A percentile compares a stretch with the other conserved stretches of the same genome.
These are phyloP conservation scores for Urechis unicinctus DNA, from an alignment of 2,888 invertebrate genomes.

Conservation along the genomic window DNA sequence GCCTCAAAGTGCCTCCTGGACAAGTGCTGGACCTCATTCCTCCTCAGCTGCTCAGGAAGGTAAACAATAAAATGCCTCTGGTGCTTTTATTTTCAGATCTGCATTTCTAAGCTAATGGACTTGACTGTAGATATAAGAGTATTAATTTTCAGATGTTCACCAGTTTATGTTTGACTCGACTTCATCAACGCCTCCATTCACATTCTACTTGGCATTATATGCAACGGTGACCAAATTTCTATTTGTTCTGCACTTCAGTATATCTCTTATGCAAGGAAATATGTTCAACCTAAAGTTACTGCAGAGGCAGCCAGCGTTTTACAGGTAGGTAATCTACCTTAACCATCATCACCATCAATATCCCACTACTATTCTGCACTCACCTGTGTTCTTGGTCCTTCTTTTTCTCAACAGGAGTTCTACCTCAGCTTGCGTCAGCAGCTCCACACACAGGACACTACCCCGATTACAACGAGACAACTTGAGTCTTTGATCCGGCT, in stretches of 20 bases:
- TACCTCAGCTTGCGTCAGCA: slow-evolving; percentile 70
- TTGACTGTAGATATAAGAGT: too few relatives aligned
- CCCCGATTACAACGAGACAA: slow-evolving; percentile 83
- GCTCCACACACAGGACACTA: slow-evolving; percentile 62
- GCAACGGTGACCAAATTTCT: too few relatives aligned
- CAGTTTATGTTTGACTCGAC: too few relatives aligned
- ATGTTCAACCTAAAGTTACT: slow-evolving; percentile 74
- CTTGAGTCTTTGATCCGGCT: slow-evolving; percentile 81
- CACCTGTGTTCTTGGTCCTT: not conserved
- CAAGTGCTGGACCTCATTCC: slow-evolving; percentile 70
- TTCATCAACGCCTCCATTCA: too few relatives aligned
- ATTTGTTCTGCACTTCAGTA: slow-evolving; percentile 54
- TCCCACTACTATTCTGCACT: not conserved
- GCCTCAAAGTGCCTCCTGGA: slow-evolving; percentile 58
- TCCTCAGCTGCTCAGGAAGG: slow-evolving; percentile 68
- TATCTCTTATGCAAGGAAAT: slow-evolving; percentile 82
- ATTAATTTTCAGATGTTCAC: too few relatives aligned
- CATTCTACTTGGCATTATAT: too few relatives aligned
- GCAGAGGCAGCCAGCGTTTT: slow-evolving; percentile 63
- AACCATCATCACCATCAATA: not conserved
- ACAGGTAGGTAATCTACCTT: slow-evolving; percentile 27
- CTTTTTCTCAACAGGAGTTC: slow-evolving; percentile 58
- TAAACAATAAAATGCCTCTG: too few relatives aligned
- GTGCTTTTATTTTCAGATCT: too few relatives aligned
- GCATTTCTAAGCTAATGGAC: too few relatives aligned